Evolutionary conservation across 2,797 vertebrate species (phyloP), one percentile per base, ranked within the genome.

Genomic region (Sphenopsis melanotis): DNA sequence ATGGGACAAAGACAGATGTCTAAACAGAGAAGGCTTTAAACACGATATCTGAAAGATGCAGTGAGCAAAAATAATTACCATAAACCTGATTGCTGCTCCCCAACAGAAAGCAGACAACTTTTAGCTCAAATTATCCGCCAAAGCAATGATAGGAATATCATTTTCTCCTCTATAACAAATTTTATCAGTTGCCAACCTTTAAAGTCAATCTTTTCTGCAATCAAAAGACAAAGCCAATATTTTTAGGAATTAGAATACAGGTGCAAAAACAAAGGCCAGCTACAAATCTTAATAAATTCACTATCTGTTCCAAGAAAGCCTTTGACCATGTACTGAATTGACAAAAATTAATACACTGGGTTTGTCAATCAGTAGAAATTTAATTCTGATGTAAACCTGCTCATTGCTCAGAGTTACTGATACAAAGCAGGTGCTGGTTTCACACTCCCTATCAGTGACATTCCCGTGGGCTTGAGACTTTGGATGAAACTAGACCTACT

Each of bases 1-100:
- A 87, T 89, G 82, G 85, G 87, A 91, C 39, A 84, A 75, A 95
- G 55, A 55, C 89, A 87, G 53, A 78, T 80, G 47, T 87, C 55
- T 72, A 87, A 90, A 85, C 21, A 90, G 72, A 86, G 39, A 86
- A 81, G 44, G 55, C 21, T 55, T 96, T 93, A 63, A 71, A 47
- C 44, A 66, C 23, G 52, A 22, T 36, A 65, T 63, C 56, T 71
- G 55, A 79, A 91, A 75, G 60, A 87, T 17, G 12, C 47, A 76
- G 65, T 49, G 39, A 86, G 29, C 39, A 91, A 93, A 91, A 90
- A 81, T 49, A 93, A 93, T 83, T 72, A 65, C 34, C 32, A 60
- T 10, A 83, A n/a, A 71, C 69, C 42, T 39, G 61, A 91, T 41
- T 78, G 65, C 56, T 87, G 47, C 52, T 59, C 52, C 59, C 34